These are phyloP conservation scores for Hyperoplus lanceolatus DNA, from an alignment of 2,797 vertebrate species.

Conservation along the genomic window DNA sequence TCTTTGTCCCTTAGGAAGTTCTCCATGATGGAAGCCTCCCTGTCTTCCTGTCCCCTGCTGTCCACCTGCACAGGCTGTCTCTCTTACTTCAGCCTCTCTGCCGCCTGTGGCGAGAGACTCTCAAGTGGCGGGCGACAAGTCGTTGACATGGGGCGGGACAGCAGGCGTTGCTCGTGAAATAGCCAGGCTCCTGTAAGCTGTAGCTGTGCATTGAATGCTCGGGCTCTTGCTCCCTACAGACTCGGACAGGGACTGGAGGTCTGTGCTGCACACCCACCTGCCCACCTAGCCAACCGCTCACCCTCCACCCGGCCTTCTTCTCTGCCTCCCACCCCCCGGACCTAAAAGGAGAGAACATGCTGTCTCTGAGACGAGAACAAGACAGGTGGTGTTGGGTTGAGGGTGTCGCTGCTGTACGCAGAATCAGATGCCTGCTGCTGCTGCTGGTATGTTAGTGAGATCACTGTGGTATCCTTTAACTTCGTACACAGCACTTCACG, in stretches of 20 bases:
- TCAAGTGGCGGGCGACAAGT: conserved; percentile 40
- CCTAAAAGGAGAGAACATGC: conserved; percentile 92
- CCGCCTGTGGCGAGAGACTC: conserved; percentile 40
- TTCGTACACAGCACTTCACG: conserved; percentile 81
- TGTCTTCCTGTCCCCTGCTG: conserved; percentile 16
- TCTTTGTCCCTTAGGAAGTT: conserved; percentile 87
- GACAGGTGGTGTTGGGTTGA: conserved; percentile 89
- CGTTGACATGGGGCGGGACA: conserved; percentile 68
- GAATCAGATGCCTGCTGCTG: conserved; percentile 73
- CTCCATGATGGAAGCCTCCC: conserved; percentile 84
- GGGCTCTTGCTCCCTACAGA: conserved; percentile 37
- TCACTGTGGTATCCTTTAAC: conserved; percentile 80
- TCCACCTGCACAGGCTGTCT: conserved; percentile 46
- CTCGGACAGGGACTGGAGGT: conserved; percentile 33
- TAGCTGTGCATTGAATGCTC: conserved; percentile 41
- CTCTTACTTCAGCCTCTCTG: conserved; percentile 57
- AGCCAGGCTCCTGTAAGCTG: conserved; percentile 15
- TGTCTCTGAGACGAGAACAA: conserved; percentile 86
- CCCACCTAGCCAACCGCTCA: conserved; percentile 51
- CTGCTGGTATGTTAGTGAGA: conserved; percentile 66
- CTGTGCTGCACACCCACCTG: conserved; percentile 48
- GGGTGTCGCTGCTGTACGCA: conserved; percentile 73
- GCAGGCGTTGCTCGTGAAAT: conserved; percentile 53
- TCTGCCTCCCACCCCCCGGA: conserved; percentile 66
- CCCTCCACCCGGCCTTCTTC: conserved; percentile 45